phyloP scores from a whole-genome alignment of 2,113 vertebrate species.

The Struthio camelus region DNA sequence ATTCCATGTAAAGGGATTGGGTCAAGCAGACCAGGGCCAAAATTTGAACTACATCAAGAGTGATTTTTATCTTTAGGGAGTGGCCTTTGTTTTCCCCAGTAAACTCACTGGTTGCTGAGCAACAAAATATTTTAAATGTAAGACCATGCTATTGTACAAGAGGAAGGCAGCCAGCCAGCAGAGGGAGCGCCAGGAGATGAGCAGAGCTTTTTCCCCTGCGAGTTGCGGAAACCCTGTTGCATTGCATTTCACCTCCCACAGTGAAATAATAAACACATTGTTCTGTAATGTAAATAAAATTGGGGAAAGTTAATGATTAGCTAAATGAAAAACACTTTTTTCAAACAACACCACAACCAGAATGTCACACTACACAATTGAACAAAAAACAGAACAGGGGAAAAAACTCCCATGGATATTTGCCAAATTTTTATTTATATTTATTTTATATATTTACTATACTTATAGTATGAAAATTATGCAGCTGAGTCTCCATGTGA shows the following conservation, averaged over 20 bases:
- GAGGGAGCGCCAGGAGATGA: neutral
- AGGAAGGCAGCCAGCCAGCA: neutral
- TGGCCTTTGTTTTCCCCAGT: neutral
- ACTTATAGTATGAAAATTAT: accelerated
- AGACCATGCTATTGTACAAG: accelerated
- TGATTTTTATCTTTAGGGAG: neutral
- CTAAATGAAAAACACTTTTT: neutral
- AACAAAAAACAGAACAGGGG: neutral
- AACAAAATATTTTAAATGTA: neutral
- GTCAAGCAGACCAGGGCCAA: neutral
- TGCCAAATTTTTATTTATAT: neutral
- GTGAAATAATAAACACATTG: neutral
- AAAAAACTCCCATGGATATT: accelerated
- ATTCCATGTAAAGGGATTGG: neutral
- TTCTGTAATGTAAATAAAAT: neutral
- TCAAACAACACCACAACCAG: neutral
- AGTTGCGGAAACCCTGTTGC: neutral
- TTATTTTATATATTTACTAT: too few relatives aligned
- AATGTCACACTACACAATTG: accelerated
- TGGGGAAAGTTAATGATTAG: neutral
- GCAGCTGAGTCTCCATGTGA: accelerated
- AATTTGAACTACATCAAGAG: accelerated
- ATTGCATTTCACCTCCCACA: neutral
- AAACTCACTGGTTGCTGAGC: neutral
- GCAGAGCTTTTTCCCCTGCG: neutral